Percentiles rank a stretch among this genome's conserved stretches.
phyloP scores from a whole-genome alignment of 2,797 vertebrate species.

The Cuniculus paca region DNA sequence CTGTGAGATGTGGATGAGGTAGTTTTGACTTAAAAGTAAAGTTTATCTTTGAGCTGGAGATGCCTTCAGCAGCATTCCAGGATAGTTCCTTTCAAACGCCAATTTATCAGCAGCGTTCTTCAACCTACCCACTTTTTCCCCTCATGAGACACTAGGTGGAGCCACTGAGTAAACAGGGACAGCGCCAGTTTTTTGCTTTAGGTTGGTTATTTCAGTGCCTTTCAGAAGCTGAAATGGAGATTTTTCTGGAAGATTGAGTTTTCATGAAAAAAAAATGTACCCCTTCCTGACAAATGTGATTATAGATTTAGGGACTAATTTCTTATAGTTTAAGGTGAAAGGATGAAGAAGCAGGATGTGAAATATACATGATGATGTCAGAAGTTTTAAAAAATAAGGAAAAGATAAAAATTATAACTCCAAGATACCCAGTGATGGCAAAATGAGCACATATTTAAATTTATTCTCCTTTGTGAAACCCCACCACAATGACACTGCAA shows the following conservation, averaged over 20 bases:
- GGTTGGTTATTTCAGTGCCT: not conserved
- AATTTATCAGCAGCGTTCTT: not conserved
- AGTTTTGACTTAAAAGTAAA: not conserved
- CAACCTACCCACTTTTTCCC: not conserved
- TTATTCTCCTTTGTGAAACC: not conserved
- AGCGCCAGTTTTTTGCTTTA: not conserved
- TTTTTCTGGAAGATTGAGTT: conserved; percentile 23
- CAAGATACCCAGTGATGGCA: not conserved
- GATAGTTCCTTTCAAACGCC: not conserved
- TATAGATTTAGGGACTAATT: not conserved
- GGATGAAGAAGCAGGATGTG: conserved; percentile 18
- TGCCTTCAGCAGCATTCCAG: not conserved
- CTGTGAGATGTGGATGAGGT: not conserved
- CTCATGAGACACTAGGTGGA: not conserved
- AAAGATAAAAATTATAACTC: conserved; percentile 45
- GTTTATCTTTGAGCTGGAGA: not conserved
- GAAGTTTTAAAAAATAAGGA: not conserved
- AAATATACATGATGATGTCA: not conserved
- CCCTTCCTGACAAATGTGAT: not conserved
- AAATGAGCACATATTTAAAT: not conserved
- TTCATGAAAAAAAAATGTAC: not conserved
- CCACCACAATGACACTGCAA: not conserved
- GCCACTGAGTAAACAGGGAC: not conserved
- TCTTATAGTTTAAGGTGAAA: not conserved
- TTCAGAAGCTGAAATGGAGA: not conserved